Evolutionary conservation across 2,888 invertebrate genomes (phyloP), one percentile per base, ranked within the genome.

Genomic region (Subacronicta megacephala): DNA sequence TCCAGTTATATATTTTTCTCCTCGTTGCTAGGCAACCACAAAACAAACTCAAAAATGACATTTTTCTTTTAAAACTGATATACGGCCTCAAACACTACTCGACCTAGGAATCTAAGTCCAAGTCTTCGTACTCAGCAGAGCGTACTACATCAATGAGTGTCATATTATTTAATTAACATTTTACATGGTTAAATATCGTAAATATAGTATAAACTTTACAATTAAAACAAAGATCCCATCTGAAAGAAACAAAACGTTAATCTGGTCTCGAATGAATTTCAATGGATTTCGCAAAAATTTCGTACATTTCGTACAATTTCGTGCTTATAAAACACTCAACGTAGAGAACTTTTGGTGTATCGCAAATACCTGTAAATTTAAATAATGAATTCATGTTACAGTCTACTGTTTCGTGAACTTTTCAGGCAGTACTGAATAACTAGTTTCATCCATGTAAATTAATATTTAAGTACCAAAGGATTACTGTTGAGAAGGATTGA

Each of bases 321-420:
- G 15, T 20, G 31, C 20, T 38, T 37, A 16, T 42, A 50, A 59
- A 50, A 61, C 41, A 37, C n/a, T 44, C 31, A 23, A 36, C 40
- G 12, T 20, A n/a, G 17, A 55, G 47, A 69, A 57, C 18, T 71
- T 68, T 29, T 16, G 15, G 38, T 23, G 17, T 18, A 40, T 17
- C 17, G 41, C 12, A 15, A 47, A 42, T 59, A 64, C 47, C 41
- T 59, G 64, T 54, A 72, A 66, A 54, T 47, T 15, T 50, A 52
- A 56, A 68, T 72, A 68, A 64, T 61, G 35, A 64, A 62, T 64
- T 68, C 54, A 66, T 46, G 47, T 33, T 33, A 12, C 36, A 50
- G 37, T 67, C 68, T 51, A 29, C 35, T 49, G 59, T 64, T 53
- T 59, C 42, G 7, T 7, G 42, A 49, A 64, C 31, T 66, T 50